Percentiles rank a stretch among this genome's conserved stretches.
Evolutionary conservation across 2,888 invertebrate species (phyloP).

Genomic region (Protodeltote pygarga): DNA sequence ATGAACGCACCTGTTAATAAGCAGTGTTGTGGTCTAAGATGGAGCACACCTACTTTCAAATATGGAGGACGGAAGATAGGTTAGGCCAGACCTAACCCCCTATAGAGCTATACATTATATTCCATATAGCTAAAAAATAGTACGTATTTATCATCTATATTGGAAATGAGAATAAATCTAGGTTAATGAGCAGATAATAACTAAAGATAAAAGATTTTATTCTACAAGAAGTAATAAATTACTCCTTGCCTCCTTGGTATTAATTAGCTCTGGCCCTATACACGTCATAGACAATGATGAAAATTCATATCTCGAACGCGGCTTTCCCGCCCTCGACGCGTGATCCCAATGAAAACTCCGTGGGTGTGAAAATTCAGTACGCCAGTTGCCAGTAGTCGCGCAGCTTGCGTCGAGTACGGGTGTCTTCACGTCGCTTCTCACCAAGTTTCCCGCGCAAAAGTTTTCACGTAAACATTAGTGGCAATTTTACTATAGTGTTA

Average conservation of each 20-base stretch:
- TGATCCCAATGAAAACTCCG: slow-evolving; percentile 68
- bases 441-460: slow-evolving; percentile 74
- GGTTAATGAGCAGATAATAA: too few relatives aligned
- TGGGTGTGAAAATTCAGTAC: slow-evolving; percentile 60
- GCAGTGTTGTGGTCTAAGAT: too few relatives aligned
- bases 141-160: too few relatives aligned
- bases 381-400: slow-evolving; percentile 65
- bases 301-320: slow-evolving; percentile 62
- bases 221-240: slow-evolving; percentile 6
- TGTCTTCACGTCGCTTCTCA: slow-evolving; percentile 47
- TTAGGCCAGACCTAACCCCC: too few relatives aligned
- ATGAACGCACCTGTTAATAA: too few relatives aligned
- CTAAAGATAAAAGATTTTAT: neutral
- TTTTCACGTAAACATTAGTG: slow-evolving; percentile 49
- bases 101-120: too few relatives aligned
- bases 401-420: slow-evolving; percentile 61
- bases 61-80: too few relatives aligned
- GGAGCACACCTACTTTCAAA: too few relatives aligned
- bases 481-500: slow-evolving; percentile 54
- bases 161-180: too few relatives aligned
- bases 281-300: slow-evolving; percentile 54
- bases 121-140: too few relatives aligned
- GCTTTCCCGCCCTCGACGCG: slow-evolving; percentile 67
- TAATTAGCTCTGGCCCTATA: slow-evolving; percentile 30
- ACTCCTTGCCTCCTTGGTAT: slow-evolving; percentile 10